These are phyloP conservation scores for Gymnothorax javanicus DNA, from an alignment of 2,797 vertebrate species.

Conservation along the genomic window DNA sequence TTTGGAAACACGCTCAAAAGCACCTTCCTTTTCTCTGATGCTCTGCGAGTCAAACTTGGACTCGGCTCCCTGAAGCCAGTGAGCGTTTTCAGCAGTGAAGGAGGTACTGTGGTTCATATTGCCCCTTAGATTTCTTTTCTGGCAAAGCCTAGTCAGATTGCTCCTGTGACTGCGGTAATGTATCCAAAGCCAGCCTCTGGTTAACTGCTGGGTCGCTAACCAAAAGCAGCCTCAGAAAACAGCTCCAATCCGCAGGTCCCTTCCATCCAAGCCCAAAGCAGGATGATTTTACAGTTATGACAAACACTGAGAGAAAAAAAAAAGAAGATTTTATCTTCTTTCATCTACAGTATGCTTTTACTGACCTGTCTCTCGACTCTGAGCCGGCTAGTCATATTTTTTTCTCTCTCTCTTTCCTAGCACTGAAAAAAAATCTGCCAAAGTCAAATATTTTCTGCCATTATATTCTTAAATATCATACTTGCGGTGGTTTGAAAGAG, in stretches of 20 bases:
- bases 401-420: slow-evolving; percentile 49
- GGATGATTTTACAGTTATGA: slow-evolving; percentile 46
- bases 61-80: neutral
- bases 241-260: neutral
- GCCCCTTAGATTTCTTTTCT: neutral
- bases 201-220: slow-evolving; percentile 19
- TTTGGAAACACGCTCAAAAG: neutral
- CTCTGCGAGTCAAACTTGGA: neutral
- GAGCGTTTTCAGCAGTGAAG: neutral
- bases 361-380: slow-evolving; percentile 28
- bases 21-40: neutral
- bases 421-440: slow-evolving; percentile 54
- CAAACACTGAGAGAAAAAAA: slow-evolving; percentile 26
- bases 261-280: slow-evolving; percentile 32
- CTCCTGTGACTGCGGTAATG: slow-evolving; percentile 5
- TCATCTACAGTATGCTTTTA: slow-evolving; percentile 38
- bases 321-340: slow-evolving; percentile 42
- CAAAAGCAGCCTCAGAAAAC: slow-evolving; percentile 17
- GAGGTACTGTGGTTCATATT: neutral
- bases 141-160: neutral
- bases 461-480: slow-evolving; percentile 20
- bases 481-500: slow-evolving; percentile 44
- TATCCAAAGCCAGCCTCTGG: slow-evolving; percentile 28
- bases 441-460: neutral
- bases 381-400: slow-evolving; percentile 31